Conservation (phyloP, 2,888 invertebrate species). For the Neoascia interrupta region DNA sequence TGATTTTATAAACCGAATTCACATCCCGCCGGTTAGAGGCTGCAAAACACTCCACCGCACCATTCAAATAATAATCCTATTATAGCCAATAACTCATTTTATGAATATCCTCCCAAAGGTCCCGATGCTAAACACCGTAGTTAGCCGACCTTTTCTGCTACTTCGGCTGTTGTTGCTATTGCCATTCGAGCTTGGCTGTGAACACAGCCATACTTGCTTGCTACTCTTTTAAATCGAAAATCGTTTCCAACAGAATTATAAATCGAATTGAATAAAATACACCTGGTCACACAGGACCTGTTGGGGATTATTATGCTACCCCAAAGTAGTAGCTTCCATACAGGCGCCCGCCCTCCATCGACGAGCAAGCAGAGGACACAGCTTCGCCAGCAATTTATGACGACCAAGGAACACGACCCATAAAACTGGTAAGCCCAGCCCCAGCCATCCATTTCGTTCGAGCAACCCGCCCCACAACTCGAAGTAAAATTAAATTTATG, state of each 20-base stretch:
- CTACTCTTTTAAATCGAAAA: slow-evolving; percentile 58
- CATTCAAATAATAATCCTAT: no score
- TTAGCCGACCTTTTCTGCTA: no score
- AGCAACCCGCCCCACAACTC: not conserved
- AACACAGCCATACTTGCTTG: no score
- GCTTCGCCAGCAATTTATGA: slow-evolving; percentile 46
- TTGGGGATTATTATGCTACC: slow-evolving; percentile 44
- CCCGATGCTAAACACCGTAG: no score
- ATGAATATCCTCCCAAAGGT: no score
- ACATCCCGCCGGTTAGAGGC: no score
- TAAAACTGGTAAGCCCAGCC: slow-evolving; percentile 31
- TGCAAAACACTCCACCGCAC: no score
- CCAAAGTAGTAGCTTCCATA: no score
- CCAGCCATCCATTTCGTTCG: slow-evolving; percentile 21
- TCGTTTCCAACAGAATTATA: slow-evolving; percentile 63
- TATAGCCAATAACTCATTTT: no score
- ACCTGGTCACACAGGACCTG: slow-evolving; percentile 58
- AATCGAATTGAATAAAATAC: slow-evolving; percentile 63
- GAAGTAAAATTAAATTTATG: slow-evolving; percentile 54
- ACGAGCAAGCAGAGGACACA: not conserved
- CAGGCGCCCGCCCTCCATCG: not conserved
- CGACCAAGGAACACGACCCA: slow-evolving; percentile 60
- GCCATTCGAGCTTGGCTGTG: no score
- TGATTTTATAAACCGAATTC: no score
- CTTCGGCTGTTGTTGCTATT: no score